Conservation (phyloP, 2,797 vertebrate species). For the Anas bahamensis region DNA sequence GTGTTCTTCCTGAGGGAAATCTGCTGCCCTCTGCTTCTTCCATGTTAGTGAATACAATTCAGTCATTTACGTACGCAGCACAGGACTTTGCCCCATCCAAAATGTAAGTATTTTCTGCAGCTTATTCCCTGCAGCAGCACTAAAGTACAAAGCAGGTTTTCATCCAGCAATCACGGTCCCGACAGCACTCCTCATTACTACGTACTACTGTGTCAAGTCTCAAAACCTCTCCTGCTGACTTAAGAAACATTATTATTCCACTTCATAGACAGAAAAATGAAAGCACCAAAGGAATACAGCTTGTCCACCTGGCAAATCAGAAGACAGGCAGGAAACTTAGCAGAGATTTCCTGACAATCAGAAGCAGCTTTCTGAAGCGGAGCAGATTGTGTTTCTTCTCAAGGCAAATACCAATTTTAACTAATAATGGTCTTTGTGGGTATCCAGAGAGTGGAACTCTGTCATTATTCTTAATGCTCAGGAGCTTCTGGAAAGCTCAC, state of each 20-base stretch:
- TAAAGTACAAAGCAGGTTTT: background rate
- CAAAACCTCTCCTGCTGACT: background rate
- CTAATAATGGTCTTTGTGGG: background rate
- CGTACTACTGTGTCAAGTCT: background rate
- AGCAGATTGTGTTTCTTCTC: background rate
- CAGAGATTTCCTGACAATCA: background rate
- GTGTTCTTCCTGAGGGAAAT: background rate
- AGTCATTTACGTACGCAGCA: background rate
- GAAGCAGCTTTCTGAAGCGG: background rate
- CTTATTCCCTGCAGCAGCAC: background rate
- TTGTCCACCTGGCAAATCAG: background rate
- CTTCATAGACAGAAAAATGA: background rate
- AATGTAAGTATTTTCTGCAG: background rate
- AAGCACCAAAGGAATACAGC: background rate
- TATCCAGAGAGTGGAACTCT: background rate
- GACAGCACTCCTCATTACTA: background rate
- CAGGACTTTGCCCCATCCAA: background rate
- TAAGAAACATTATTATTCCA: background rate
- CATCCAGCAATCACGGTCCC: rapidly evolving
- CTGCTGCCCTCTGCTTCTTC: background rate
- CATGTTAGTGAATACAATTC: background rate
- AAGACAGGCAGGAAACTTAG: background rate
- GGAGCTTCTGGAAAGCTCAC: background rate
- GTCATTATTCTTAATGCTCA: background rate
- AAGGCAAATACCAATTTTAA: background rate